Conservation (phyloP, 2,113 vertebrate genomes). For the Halichoeres trimaculatus region DNA sequence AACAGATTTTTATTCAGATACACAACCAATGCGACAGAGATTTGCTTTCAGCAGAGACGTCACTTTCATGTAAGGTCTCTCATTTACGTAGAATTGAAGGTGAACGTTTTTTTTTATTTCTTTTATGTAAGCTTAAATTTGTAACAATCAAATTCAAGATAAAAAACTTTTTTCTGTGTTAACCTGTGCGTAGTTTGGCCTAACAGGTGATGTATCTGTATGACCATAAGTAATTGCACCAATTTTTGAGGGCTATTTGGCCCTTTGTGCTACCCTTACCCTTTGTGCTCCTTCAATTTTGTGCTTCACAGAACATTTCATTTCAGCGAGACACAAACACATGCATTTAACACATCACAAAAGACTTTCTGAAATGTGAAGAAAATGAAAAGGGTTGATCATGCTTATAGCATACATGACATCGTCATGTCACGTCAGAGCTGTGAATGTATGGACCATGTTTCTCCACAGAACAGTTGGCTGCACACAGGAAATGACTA, state of each 20-base stretch:
- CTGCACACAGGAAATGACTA: too few relatives aligned
- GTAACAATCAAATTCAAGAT: neutral
- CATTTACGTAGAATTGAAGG: neutral
- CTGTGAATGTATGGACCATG: too few relatives aligned
- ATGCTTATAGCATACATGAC: too few relatives aligned
- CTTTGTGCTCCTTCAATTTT: too few relatives aligned
- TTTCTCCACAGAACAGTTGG: too few relatives aligned
- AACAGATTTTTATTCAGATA: slow-evolving; percentile 12
- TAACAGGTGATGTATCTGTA: neutral
- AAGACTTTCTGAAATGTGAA: too few relatives aligned
- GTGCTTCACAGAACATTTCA: too few relatives aligned
- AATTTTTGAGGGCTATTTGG: slow-evolving; percentile 29
- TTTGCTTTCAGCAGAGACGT: slow-evolving; percentile 1
- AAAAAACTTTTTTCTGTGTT: neutral
- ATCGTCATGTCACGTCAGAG: too few relatives aligned
- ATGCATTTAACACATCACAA: too few relatives aligned
- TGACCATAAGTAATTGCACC: slow-evolving; percentile 4
- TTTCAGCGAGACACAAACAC: too few relatives aligned
- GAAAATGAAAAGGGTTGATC: too few relatives aligned
- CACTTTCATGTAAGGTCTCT: neutral
- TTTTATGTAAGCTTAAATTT: too few relatives aligned
- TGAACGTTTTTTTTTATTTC: neutral
- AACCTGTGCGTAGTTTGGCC: neutral
- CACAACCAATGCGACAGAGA: neutral
- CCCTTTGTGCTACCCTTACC: slow-evolving; percentile 29